These are phyloP conservation scores for Sinocyclocheilus rhinocerous DNA, from an alignment of 2,113 vertebrate genomes.

Conservation along the genomic window DNA sequence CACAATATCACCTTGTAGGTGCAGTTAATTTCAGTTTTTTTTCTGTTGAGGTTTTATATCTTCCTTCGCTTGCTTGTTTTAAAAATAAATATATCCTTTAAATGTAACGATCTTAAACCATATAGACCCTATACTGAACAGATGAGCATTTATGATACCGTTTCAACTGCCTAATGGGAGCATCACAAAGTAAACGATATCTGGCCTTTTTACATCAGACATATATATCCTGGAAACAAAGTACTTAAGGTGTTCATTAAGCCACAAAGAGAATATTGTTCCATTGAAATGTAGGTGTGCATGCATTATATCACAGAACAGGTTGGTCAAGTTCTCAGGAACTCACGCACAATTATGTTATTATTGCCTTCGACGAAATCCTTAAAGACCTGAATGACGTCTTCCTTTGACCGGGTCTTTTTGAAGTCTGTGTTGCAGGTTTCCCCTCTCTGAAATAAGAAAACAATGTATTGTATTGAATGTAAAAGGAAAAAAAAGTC, in stretches of 20 bases:
- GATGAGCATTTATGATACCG: background rate
- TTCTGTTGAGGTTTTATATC: background rate
- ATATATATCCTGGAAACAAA: background rate
- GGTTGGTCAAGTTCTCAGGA: constrained; percentile 24
- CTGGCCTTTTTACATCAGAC: background rate
- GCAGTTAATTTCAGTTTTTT: background rate
- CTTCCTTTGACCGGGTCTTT: constrained; percentile 86
- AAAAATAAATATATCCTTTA: background rate
- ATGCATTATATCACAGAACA: constrained; percentile 39
- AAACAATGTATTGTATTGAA: background rate
- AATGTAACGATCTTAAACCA: background rate
- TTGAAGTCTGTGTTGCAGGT: constrained; percentile 96
- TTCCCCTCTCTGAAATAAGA: constrained; percentile 84
- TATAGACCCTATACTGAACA: background rate
- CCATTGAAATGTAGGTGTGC: constrained; percentile 29
- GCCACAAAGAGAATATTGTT: background rate
- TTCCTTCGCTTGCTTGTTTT: background rate
- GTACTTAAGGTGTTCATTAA: background rate
- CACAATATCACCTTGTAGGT: background rate
- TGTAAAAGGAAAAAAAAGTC: background rate
- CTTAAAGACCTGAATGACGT: constrained; percentile 86
- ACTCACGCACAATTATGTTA: constrained; percentile 81
- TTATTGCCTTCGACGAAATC: constrained; percentile 88
- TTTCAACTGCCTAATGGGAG: background rate
- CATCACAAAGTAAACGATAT: background rate